phyloP scores from a whole-genome alignment of 92 coral and sea anemone species.

The Heteractis magnifica region DNA sequence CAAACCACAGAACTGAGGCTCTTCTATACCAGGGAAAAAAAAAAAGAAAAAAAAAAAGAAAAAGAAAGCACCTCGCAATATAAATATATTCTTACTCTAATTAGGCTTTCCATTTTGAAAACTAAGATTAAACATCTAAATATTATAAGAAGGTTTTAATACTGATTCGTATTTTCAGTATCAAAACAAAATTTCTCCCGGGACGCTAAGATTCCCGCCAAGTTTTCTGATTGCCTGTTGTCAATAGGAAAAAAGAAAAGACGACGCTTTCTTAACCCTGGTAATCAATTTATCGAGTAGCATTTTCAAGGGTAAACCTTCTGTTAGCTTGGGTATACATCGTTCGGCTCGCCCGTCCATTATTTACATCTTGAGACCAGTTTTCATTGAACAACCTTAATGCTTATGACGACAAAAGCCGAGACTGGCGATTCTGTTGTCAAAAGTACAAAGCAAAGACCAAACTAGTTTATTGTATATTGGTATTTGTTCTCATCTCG shows the following conservation, averaged over 20 bases:
- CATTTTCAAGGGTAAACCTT: not conserved
- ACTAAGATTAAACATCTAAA: not conserved
- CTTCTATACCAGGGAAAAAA: too few species aligned
- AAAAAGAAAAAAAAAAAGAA: too few species aligned
- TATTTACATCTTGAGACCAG: slow-evolving; percentile 11
- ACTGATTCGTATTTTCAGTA: not conserved
- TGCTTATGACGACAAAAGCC: slow-evolving; percentile 31
- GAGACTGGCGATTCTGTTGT: slow-evolving; percentile 4
- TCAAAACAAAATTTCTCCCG: not conserved
- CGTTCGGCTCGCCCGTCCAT: not conserved
- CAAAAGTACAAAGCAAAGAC: not conserved
- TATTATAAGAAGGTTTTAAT: not conserved
- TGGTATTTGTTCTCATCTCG: not conserved
- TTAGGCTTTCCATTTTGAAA: not conserved
- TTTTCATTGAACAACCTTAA: slow-evolving; percentile 7
- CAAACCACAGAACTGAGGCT: too few species aligned
- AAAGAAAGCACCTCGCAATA: too few species aligned
- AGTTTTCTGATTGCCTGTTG: not conserved
- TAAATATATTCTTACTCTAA: too few species aligned
- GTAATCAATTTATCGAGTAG: not conserved
- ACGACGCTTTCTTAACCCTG: not conserved
- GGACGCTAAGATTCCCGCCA: slow-evolving; percentile 12
- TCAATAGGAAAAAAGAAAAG: not conserved
- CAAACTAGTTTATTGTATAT: not conserved
- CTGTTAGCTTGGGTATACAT: not conserved